Percentiles rank a stretch among this genome's conserved stretches.
phyloP scores from a whole-genome alignment of 2,113 vertebrate species.

The Microtus richardsoni region DNA sequence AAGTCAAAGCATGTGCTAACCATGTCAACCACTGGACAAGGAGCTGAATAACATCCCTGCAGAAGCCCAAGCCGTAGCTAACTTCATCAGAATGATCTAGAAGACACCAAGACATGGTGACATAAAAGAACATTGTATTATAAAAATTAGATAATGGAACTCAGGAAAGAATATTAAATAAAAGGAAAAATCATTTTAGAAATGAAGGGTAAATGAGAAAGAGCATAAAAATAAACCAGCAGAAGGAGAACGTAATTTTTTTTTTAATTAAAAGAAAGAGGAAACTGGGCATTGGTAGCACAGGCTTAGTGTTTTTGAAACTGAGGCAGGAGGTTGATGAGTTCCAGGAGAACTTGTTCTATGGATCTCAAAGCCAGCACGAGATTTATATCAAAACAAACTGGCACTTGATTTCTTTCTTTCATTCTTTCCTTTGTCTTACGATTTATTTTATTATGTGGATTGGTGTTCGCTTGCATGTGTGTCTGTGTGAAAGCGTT shows the following conservation, averaged over 20 bases:
- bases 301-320: not conserved
- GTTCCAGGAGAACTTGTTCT: not conserved
- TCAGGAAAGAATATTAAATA: not conserved
- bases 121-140: not conserved
- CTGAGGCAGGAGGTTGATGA: not conserved
- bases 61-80: not conserved
- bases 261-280: not conserved
- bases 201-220: constrained; percentile 5
- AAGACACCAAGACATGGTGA: not conserved
- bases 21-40: not conserved
- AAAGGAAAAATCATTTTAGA: not conserved
- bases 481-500: not conserved
- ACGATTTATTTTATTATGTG: not conserved
- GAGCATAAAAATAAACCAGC: not conserved
- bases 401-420: not conserved
- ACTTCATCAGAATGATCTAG: not conserved
- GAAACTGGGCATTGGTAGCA: not conserved
- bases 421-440: not conserved
- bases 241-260: not conserved
- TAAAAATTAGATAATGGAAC: not conserved
- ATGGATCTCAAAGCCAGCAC: not conserved
- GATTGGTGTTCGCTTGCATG: not conserved
- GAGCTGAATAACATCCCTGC: not conserved
- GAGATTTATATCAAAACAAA: not conserved
- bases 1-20: not conserved